A percentile compares a stretch with the other conserved stretches of the same genome.
These are phyloP conservation scores for Serripes groenlandicus DNA, from an alignment of 2,888 invertebrate species.

Conservation along the genomic window DNA sequence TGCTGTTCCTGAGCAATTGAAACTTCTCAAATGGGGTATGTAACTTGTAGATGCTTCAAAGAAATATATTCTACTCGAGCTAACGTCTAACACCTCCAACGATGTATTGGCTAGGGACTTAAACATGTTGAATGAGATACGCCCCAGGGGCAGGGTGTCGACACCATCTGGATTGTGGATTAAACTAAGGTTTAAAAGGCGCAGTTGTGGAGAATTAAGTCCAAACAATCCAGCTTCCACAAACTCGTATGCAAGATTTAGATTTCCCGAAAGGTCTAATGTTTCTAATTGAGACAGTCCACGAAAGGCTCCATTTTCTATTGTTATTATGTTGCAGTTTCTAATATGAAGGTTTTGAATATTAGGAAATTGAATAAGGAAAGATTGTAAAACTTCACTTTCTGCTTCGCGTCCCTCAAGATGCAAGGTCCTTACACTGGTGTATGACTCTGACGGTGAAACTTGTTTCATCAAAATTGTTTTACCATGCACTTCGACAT, in stretches of 20 bases:
- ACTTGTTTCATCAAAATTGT: neutral
- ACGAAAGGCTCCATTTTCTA: neutral
- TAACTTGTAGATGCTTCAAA: neutral
- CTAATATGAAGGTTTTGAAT: neutral
- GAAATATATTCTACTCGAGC: neutral
- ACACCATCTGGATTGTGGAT: neutral
- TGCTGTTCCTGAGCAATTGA: neutral
- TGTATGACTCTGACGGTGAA: neutral
- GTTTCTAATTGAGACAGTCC: neutral
- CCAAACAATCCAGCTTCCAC: neutral
- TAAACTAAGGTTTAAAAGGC: neutral
- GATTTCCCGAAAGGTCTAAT: neutral
- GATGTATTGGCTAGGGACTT: neutral
- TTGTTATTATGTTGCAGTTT: neutral
- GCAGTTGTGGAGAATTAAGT: neutral
- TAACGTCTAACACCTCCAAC: neutral
- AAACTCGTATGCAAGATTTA: neutral
- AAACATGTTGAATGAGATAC: neutral
- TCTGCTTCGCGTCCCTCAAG: neutral
- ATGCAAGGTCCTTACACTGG: neutral
- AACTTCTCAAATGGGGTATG: neutral
- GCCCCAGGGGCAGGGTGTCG: neutral
- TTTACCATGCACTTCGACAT: neutral
- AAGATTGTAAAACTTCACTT: neutral
- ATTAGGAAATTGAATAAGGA: neutral